Percentiles rank a stretch among this genome's conserved stretches.
These are phyloP conservation scores for Pocillopora verrucosa DNA, from an alignment of 64 coral and sea anemone genomes.

Conservation along the genomic window DNA sequence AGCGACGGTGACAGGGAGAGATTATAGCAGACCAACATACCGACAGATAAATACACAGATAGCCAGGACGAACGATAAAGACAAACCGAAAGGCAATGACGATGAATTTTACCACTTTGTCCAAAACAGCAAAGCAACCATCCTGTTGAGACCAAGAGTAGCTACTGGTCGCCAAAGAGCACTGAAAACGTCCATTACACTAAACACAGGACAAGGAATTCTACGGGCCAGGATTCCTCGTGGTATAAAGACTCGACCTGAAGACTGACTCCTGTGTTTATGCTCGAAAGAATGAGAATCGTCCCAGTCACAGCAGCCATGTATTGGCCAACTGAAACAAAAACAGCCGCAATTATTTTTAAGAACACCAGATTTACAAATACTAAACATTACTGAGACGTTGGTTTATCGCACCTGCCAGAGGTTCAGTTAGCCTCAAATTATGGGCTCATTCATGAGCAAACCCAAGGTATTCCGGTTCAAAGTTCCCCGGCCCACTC, in stretches of 20 bases:
- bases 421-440: too few species aligned
- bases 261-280: slow-evolving; percentile 12
- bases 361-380: background rate
- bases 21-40: too few species aligned
- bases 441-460: too few species aligned
- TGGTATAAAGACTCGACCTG: slow-evolving; percentile 39
- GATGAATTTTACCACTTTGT: slow-evolving; percentile 69
- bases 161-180: slow-evolving; percentile 17
- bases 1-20: too few species aligned
- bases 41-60: too few species aligned
- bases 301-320: slow-evolving; percentile 51
- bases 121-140: slow-evolving; percentile 77
- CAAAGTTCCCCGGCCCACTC: too few species aligned
- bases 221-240: slow-evolving; percentile 40
- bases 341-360: background rate
- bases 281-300: slow-evolving; percentile 59
- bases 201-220: slow-evolving; percentile 73
- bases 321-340: slow-evolving; percentile 6
- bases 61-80: background rate
- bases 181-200: slow-evolving; percentile 68
- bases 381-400: background rate
- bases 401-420: too few species aligned
- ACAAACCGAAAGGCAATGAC: background rate
- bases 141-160: slow-evolving; percentile 18
- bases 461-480: too few species aligned